Percentiles rank a stretch among this genome's conserved stretches.
phyloP scores from a whole-genome alignment of 2,113 vertebrate species.

The Oncorhynchus gorbuscha region DNA sequence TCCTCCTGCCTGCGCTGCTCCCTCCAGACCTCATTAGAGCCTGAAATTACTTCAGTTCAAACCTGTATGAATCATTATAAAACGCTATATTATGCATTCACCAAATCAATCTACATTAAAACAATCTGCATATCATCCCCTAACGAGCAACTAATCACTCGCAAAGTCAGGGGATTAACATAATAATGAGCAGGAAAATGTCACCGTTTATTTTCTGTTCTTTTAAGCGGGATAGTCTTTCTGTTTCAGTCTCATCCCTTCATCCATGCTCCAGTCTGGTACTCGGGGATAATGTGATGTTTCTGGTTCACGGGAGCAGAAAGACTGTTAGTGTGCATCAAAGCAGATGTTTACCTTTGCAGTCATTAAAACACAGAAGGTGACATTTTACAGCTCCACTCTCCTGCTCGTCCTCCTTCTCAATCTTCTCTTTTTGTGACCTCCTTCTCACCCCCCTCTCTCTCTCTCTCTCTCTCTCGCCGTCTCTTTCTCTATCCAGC shows the following conservation, averaged over 20 bases:
- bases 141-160: slow-evolving; percentile 39
- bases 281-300: slow-evolving; percentile 8
- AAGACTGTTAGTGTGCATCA: not conserved
- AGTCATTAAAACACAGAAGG: too few relatives aligned
- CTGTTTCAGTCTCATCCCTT: not conserved
- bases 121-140: slow-evolving; percentile 31
- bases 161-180: slow-evolving; percentile 41
- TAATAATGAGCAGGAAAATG: slow-evolving; percentile 29
- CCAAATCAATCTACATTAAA: slow-evolving; percentile 19
- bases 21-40: not conserved
- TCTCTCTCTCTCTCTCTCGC: too few relatives aligned
- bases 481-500: slow-evolving; percentile 62
- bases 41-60: not conserved
- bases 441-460: not conserved
- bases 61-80: not conserved
- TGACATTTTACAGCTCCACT: too few relatives aligned
- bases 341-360: not conserved
- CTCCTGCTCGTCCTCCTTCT: not conserved
- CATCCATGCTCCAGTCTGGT: not conserved
- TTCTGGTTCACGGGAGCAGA: slow-evolving; percentile 18
- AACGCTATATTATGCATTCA: slow-evolving; percentile 37
- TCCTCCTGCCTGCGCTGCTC: not conserved
- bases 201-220: slow-evolving; percentile 1
- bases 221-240: not conserved
- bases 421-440: not conserved